Evolutionary conservation across 2,797 vertebrate genomes (phyloP), one percentile per base, ranked within the genome.

Genomic region (Diglossa cyanea): DNA sequence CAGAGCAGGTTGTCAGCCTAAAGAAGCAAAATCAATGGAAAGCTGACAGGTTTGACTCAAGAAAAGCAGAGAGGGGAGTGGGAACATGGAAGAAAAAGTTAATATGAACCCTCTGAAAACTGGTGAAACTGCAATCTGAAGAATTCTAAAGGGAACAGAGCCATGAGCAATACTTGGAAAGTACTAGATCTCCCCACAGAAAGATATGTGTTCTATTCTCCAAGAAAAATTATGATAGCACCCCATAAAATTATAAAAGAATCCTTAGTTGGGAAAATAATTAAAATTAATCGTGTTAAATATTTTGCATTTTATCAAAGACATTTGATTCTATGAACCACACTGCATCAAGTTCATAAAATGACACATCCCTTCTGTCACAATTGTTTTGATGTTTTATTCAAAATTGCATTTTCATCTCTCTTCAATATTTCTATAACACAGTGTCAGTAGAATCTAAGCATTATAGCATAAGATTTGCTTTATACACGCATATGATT

Each of bases 301-400:
- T 70, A 6, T 84, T 90, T 65, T 75, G 6, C 23, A 78, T 90
- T 87, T 86, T 60, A 87, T 55, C 62, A 84, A 88, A 84, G 13
- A 44, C 18, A 42, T 71, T 86, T 53, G 12, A 54, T 66, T 83
- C 10, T 71, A 30, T 63, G 58, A 71, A 86, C 62, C 18, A 17
- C 11, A 48, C 44, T 40, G 4, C 8, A 75, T 44, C 11, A 72
- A 84, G 4, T 62, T 73, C 25, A 39, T 65, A 65, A 91, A 88
- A 74, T 75, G n/a, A 62, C 47, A 75, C 12, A 72, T 72, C 21
- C 13, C 31, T 88, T 31, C 35, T 90, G 54, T 67, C 73, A 81
- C 47, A 7, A 42, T 28, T 83, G 31, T 88, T 90, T 75, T 86
- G 54, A 86, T 90, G 42, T 93, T 96, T 95, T 94, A 94, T 96